Evolutionary conservation across 2,797 vertebrate genomes (phyloP).

Genomic region (Gorsachius magnificus): DNA sequence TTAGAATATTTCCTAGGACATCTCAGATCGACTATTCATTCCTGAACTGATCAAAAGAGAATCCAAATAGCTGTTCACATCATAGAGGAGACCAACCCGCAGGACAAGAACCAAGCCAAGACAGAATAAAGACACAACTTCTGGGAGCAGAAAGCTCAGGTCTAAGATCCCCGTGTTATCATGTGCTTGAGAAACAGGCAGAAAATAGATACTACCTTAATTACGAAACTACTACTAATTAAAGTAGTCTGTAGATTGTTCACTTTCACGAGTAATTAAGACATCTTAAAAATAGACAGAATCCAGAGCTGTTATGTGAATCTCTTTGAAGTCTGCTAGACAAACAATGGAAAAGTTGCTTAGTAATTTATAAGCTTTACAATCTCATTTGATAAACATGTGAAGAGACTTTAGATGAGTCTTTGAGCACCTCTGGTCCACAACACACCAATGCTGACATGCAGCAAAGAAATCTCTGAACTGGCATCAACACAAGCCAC

Average conservation of each 20-base stretch:
- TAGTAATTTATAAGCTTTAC: not conserved
- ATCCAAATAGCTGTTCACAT: not conserved
- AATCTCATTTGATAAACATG: not conserved
- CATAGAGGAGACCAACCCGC: not conserved
- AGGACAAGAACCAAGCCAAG: not conserved
- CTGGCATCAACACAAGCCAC: not conserved
- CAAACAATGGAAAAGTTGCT: not conserved
- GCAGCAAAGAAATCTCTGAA: not conserved
- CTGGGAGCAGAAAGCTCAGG: not conserved
- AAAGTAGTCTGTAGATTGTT: not conserved
- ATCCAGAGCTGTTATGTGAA: not conserved
- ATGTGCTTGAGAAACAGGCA: not conserved
- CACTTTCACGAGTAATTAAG: not conserved
- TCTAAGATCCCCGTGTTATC: not conserved
- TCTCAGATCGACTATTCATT: not conserved
- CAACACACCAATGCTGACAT: not conserved
- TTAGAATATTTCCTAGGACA: not conserved
- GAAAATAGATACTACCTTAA: not conserved
- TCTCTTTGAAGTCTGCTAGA: not conserved
- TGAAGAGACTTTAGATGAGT: not conserved
- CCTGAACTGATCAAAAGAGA: not conserved
- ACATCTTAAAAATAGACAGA: not conserved
- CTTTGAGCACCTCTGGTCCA: not conserved
- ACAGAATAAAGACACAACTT: not conserved
- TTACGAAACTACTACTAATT: not conserved